Conservation (phyloP, 2,113 vertebrate genomes). For the Callospermophilus lateralis region DNA sequence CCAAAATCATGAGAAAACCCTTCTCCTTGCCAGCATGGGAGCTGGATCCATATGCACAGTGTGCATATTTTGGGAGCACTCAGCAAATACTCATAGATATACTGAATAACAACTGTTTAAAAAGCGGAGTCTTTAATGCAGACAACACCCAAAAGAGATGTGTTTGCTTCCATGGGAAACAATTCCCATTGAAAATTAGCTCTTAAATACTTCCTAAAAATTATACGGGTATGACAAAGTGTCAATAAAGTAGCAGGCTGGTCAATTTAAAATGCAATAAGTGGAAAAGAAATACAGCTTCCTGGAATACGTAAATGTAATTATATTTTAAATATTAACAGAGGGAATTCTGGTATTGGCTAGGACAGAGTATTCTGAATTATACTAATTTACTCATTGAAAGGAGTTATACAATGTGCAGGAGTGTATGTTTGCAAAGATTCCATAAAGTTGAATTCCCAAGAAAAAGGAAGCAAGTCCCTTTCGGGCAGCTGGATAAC, state of each 20-base stretch:
- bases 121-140: not conserved
- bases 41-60: not conserved
- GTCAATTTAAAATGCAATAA: not conserved
- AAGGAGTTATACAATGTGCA: not conserved
- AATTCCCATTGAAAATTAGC: slow-evolving; percentile 4
- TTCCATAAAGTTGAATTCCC: not conserved
- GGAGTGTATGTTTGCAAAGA: not conserved
- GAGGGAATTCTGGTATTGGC: not conserved
- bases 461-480: not conserved
- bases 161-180: not conserved
- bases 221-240: not conserved
- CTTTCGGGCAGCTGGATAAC: not conserved
- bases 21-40: not conserved
- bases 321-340: slow-evolving; percentile 5
- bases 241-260: not conserved
- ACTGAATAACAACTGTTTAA: not conserved
- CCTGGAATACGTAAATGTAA: slow-evolving; percentile 27
- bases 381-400: not conserved
- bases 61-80: not conserved
- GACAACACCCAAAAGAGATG: not conserved
- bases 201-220: not conserved
- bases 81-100: not conserved
- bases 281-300: not conserved
- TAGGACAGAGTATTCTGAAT: not conserved
- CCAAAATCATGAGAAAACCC: not conserved